A percentile compares a stretch with the other conserved stretches of the same genome.
phyloP scores from a whole-genome alignment of 2,113 vertebrate genomes.

The Eudyptes chrysolophus region DNA sequence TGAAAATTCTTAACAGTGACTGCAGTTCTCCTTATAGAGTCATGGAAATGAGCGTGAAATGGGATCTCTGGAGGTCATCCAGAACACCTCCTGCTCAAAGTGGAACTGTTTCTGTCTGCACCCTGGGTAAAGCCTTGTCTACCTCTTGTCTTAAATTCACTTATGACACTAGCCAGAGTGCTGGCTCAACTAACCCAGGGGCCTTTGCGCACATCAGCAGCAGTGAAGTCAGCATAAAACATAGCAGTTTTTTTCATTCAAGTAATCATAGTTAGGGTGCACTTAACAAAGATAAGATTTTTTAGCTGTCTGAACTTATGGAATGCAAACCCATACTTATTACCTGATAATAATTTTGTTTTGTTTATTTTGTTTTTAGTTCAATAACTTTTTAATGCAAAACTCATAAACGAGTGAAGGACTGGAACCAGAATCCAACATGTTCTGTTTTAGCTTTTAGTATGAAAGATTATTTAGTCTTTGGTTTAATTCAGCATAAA shows the following conservation, averaged over 20 bases:
- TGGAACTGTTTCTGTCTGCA: not conserved
- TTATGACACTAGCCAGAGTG: not conserved
- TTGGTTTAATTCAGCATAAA: not conserved
- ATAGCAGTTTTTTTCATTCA: not conserved
- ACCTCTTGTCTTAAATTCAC: not conserved
- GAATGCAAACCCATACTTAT: not conserved
- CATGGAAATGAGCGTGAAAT: not conserved
- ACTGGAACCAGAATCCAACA: not conserved
- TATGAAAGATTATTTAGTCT: not conserved
- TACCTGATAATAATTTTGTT: not conserved
- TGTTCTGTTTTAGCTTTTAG: not conserved
- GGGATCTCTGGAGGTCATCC: not conserved
- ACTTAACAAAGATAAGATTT: not conserved
- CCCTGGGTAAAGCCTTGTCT: not conserved
- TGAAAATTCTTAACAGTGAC: not conserved
- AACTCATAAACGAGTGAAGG: not conserved
- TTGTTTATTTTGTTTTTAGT: not conserved
- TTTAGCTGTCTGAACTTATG: not conserved
- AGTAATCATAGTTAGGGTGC: not conserved
- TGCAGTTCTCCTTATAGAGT: not conserved
- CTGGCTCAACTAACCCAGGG: not conserved
- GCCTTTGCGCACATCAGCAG: fast-evolving
- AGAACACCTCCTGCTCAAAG: not conserved
- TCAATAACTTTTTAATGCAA: not conserved
- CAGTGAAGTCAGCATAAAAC: not conserved